Evolutionary conservation across 1,140 invertebrate species (phyloP).

Genomic region (Drosophila pruinosa): DNA sequence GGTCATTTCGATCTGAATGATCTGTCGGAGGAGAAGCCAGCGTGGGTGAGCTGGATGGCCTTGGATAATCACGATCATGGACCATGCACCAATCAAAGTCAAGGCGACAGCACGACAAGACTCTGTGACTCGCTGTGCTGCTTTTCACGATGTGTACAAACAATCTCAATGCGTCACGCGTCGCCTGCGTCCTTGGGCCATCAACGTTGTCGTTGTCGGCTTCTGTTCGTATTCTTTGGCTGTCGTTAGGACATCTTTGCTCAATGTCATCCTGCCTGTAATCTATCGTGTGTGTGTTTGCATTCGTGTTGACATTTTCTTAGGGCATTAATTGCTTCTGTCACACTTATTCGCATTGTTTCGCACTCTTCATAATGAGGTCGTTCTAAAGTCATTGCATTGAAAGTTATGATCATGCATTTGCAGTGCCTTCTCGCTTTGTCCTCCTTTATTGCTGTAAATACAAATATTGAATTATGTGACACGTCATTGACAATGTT

Average conservation of each 20-base stretch:
- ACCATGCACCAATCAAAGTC: constrained; percentile 59
- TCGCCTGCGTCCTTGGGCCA: constrained; percentile 60
- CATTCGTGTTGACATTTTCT: constrained; percentile 66
- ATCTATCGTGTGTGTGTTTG: background rate
- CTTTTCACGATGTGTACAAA: constrained; percentile 70
- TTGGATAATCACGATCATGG: constrained; percentile 41
- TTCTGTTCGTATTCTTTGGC: constrained; percentile 66
- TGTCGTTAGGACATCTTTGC: constrained; percentile 37
- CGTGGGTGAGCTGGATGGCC: constrained; percentile 43
- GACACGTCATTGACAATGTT: constrained; percentile 31
- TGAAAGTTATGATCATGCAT: constrained; percentile 56
- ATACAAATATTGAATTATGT: constrained; percentile 40
- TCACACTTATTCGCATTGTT: constrained; percentile 80
- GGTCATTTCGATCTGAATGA: constrained; percentile 37
- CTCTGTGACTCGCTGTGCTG: constrained; percentile 48
- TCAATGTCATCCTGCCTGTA: constrained; percentile 62
- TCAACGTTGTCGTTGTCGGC: constrained; percentile 16
- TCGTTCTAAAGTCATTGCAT: constrained; percentile 59
- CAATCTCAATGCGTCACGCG: constrained; percentile 75
- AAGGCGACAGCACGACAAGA: constrained; percentile 45
- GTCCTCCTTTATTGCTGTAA: constrained; percentile 36
- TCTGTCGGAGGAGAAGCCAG: constrained; percentile 24
- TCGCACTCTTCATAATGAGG: constrained; percentile 56
- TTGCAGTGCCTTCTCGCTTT: constrained; percentile 8
- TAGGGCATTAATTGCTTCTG: constrained; percentile 71